Conservation (phyloP, 1,140 invertebrate genomes). For the Archegozetes longisetosus region DNA sequence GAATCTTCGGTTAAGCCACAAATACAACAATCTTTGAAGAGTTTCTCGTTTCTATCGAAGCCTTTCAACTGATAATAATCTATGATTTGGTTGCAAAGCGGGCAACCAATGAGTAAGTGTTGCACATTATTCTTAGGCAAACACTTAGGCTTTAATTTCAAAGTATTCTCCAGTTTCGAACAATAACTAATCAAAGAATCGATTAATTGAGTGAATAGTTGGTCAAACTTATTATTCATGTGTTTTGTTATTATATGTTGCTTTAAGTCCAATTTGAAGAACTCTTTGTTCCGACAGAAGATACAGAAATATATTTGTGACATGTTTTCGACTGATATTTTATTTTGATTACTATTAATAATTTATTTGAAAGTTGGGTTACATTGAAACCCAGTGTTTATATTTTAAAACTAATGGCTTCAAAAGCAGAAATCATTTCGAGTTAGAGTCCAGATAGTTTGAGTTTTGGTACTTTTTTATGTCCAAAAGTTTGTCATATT, state of each 20-base stretch:
- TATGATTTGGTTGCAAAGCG: background rate
- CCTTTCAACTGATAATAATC: background rate
- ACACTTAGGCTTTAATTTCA: background rate
- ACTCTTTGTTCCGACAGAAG: background rate
- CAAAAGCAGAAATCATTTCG: too few species aligned
- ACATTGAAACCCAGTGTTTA: too few species aligned
- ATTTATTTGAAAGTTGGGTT: too few species aligned
- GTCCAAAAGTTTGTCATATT: too few species aligned
- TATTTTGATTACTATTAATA: too few species aligned
- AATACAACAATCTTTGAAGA: background rate
- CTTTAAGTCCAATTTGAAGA: background rate
- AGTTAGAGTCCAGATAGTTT: too few species aligned
- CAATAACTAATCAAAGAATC: too few species aligned
- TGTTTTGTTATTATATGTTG: background rate
- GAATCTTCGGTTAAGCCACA: background rate
- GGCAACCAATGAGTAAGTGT: background rate
- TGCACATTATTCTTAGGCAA: background rate
- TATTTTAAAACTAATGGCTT: too few species aligned
- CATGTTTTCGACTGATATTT: too few species aligned
- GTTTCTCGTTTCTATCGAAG: background rate
- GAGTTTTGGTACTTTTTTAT: too few species aligned
- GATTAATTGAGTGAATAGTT: background rate
- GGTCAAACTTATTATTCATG: background rate
- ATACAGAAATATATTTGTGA: background rate
- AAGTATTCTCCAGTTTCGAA: background rate